Base-by-base conservation (phyloP, 1,140 invertebrate genomes). In the Papilio machaon region DNA sequence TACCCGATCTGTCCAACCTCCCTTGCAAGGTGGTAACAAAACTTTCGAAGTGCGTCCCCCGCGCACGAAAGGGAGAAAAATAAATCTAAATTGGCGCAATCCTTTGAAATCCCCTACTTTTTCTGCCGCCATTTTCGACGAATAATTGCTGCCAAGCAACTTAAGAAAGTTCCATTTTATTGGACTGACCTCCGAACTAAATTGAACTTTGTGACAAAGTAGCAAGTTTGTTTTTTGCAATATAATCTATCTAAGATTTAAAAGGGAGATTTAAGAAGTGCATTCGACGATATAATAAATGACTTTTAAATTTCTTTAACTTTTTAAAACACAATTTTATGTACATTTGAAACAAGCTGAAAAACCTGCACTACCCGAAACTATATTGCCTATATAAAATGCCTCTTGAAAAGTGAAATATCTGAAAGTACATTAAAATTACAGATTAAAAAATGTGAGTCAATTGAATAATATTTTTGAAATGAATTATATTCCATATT, bases 71-170 rank as follows among this genome's bases (percentile, higher is more conserved):
- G 91, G 91, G 92, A 87, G 91, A 92, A 92, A 92, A 92, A 92
- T 92, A 93, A 93, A 93, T 92, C 91, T 92, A 92, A 93, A 93
- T 92, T 92, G 90, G 90, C 85, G 85, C 90, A 90, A 93, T 92
- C 91, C 91, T 90, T 90, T 91, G 85, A 89, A 91, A 91, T 90
- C 90, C 90, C 90, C 91, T 86, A 90, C 85, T 92, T 93, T 92
- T 93, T 92, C 90, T 91, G 82, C 81, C 85, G 87, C 86, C 89
- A 88, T 92, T 91, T 90, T 88, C 85, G 88, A 90, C 23, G 89
- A 92, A 92, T 91, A 89, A 93, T 92, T 91, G 86, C 87, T 82
- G 80, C 49, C 52, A 80, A 87, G 82, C 80, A 86, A 87, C 85
- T 91, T 90, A 88, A 89, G 88, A 89, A 90, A 90, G 77, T 79